Evolutionary conservation across 2,888 invertebrate genomes (phyloP), one percentile per base, ranked within the genome.

Genomic region (Hypercompe scribonia): DNA sequence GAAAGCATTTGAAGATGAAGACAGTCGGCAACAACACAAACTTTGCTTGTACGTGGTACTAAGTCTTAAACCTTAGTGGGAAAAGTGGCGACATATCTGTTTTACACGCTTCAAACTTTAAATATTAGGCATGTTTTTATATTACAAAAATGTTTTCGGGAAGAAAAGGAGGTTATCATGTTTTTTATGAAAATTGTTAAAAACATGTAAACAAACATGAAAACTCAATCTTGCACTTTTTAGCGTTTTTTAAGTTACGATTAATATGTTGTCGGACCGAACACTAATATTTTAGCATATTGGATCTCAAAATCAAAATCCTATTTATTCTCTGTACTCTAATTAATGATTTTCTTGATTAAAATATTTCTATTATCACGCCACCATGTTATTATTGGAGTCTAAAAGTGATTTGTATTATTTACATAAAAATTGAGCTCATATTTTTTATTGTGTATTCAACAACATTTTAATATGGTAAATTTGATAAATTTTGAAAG

Each of bases 1-100:
- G 46, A 69, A 71, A 54, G 68, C 71, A 71, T 78, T 72, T 76
- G 65, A 71, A 36, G 76, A 72, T 74, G 63, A 68, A 72, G 67
- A 64, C 69, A 73, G 46, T 71, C 74, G 81, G 73, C 78, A 81
- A 81, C 42, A 74, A 39, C 39, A 39, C 50, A 61, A 61, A 61
- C 61, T 61, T 61, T 61, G 5, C 31, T 31, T 61, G 61, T 28
- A 58, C 68, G 13, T 5, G 50, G n/a, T 61, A 31, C 61, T 61
- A 61, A 61, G 61, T 31, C 61, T 18, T 4, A 61, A 61, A 31
- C 61, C 31, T 61, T 18, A 61, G 61, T 61, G 58, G 28, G 15
- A 61, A 58, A 58, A 13, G 58, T 61, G 61, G 18, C 61, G 61
- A 61, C 61, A 61, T 31, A 31, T 61, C 61, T 18, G 31, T 61